Conservation (phyloP, 1,140 invertebrate genomes). For the Matsumurasca onukii region DNA sequence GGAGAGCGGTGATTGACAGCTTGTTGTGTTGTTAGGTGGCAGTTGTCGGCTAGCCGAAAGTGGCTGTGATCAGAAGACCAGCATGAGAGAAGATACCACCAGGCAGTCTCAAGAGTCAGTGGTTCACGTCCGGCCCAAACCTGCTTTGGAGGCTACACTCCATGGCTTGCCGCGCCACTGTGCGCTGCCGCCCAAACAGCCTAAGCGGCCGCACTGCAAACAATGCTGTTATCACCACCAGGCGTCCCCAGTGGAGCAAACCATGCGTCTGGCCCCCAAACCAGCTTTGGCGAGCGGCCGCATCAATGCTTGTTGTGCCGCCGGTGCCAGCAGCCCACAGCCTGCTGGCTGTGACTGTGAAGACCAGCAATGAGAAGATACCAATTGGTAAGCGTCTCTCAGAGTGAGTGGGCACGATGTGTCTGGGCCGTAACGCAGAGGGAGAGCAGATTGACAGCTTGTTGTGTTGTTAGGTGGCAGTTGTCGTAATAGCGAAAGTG, state of each 20-base stretch:
- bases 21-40: no score
- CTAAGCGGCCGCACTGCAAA: slow-evolving; percentile 65
- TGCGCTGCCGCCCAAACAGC: slow-evolving; percentile 61
- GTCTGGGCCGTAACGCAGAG: slow-evolving; percentile 76
- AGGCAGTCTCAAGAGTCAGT: slow-evolving; percentile 67
- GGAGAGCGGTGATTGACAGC: no score
- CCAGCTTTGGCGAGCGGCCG: slow-evolving; percentile 73
- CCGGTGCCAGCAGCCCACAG: slow-evolving; percentile 63
- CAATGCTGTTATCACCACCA: slow-evolving; percentile 68
- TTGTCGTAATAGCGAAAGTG: slow-evolving; percentile 56
- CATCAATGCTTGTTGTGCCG: no score
- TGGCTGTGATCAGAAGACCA: slow-evolving; percentile 65
- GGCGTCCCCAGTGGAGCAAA: slow-evolving; percentile 80
- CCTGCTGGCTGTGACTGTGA: slow-evolving; percentile 67
- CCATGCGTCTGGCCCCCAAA: slow-evolving; percentile 74
- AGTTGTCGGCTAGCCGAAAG: slow-evolving; percentile 56
- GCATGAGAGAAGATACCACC: slow-evolving; percentile 75
- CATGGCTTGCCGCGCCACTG: no score
- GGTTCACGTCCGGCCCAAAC: slow-evolving; percentile 84
- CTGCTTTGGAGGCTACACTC: no score
- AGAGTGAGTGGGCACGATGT: slow-evolving; percentile 84
- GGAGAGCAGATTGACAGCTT: no score
- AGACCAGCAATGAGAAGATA: slow-evolving; percentile 75
- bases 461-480: slow-evolving; percentile 68
- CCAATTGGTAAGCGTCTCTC: slow-evolving; percentile 62